These are phyloP conservation scores for Polypedilum vanderplanki DNA, from an alignment of 1,140 invertebrate genomes.

Conservation along the genomic window DNA sequence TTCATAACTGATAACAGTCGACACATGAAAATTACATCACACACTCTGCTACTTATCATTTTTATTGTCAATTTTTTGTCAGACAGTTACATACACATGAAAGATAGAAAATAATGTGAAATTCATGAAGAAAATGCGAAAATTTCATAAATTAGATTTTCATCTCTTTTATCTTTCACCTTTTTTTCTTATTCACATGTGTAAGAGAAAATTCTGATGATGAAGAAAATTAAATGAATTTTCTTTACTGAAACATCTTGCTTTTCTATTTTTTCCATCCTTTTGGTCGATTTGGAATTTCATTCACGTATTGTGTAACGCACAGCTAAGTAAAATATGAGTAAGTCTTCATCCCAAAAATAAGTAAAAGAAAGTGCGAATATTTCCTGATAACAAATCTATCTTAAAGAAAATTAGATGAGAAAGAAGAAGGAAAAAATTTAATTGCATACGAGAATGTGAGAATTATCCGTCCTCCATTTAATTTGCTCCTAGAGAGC, in stretches of 20 bases:
- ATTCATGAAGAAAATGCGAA: neutral
- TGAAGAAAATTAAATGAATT: conserved; percentile 22
- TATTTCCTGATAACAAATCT: too few relatives aligned
- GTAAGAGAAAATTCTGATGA: neutral
- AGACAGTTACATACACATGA: neutral
- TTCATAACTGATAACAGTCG: neutral
- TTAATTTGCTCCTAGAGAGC: conserved; percentile 9
- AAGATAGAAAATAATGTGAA: neutral
- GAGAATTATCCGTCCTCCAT: neutral
- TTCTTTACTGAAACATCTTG: neutral
- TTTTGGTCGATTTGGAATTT: neutral
- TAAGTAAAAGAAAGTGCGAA: neutral
- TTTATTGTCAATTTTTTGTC: conserved; percentile 14
- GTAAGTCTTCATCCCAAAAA: neutral
- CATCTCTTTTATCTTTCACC: neutral
- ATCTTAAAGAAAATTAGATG: neutral
- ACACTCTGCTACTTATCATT: conserved; percentile 10
- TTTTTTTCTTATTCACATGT: neutral
- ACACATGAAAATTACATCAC: conserved; percentile 21
- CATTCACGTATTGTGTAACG: conserved; percentile 27
- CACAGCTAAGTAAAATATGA: neutral
- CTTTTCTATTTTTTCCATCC: neutral
- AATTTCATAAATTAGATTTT: conserved; percentile 20
- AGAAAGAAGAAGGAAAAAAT: neutral
- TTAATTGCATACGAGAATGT: neutral